Base-by-base conservation (phyloP, 2,888 invertebrate genomes). In the Agrochola litura region DNA sequence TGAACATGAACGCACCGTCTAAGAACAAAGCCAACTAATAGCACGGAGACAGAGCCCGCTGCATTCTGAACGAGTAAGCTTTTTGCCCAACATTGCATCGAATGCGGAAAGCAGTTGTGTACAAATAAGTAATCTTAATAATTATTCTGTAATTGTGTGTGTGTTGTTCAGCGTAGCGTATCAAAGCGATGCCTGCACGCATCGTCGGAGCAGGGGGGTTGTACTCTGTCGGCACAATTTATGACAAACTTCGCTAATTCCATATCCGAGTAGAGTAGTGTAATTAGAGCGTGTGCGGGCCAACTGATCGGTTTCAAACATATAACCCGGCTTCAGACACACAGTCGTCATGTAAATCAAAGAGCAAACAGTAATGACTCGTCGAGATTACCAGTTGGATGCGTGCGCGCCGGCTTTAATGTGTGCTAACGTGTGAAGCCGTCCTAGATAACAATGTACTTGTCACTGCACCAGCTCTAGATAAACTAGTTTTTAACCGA, bases 221-320 rank as follows among this genome's bases (percentile, higher is more conserved):
- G 73, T 78, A 74, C 74, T 77, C 68, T 63, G 78, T 82, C 74
- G 71, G 74, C 63, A 73, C 60, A 75, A 84, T 78, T 84, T 87
- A 79, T 82, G 83, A 84, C 83, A 81, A 90, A 90, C 89, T 90
- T 87, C 72, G 80, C 84, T 88, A 90, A 91, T 90, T 88, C 87
- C 82, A 86, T 89, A 88, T 86, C 82, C 84, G 70, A 84, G 68
- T 82, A 69, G 66, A 82, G 73, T 68, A 60, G 63, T 71, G 79
- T 82, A 85, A 84, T 84, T 86, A 78, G 72, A 74, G 77, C 73
- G 70, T 81, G 79, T 76, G 81, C 71, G 70, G 68, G 78, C 74
- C 74, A 74, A 78, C 76, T 71, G 61, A 87, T 85, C 73, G 64
- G 80, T 75, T 75, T 25, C 64, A 70, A 87, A 73, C 70, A 81